Evolutionary conservation across 92 coral and sea anemone species (phyloP), one percentile per base, ranked within the genome.

Genomic region (Palythoa grandis): DNA sequence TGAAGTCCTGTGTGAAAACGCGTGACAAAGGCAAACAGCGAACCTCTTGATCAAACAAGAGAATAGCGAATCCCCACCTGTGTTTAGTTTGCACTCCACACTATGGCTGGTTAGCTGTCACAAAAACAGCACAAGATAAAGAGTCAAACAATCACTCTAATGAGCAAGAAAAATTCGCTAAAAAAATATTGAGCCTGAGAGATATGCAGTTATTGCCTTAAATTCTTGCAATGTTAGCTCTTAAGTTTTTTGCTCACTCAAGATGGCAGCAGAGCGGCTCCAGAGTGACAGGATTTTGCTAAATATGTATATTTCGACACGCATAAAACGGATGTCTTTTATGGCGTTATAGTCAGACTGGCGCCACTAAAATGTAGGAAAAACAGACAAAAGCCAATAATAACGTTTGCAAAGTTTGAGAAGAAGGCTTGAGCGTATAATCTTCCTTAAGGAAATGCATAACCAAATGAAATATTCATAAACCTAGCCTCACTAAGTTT

Each of bases 271-370:
- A 38, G 43, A 80, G 17, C 11, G 56, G 47, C 60, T 38, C 29
- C n/a, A 79, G 11, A 35, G 39, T 80, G 73, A 65, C 61, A 65
- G 74, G 39, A 17, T 16, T 66, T 47, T 48, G 56, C 40, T 2
- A 58, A 23, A 37, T 65, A 38, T 9, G 40, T 80, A 17, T 38
- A 79, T 40, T 9, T 40, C 73, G 73, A 52, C 61, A 43, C n/a
- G 24, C n/a, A 43, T 57, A 66, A 52, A 80, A 67, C 85, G 85
- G 73, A 80, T 80, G 85, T 52, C 40, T 80, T 47, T 80, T 65
- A 65, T 80, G 60, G 15, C 75, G 25, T 50, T 80, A 65, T 19
- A 80, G 72, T 66, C 60, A 14, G 37, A 12, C 13, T 40, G 82
- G 68, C 82, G 82, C 82, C 82, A 76, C 19, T 13, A 29, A 76